Base-by-base conservation (phyloP, 1,140 invertebrate species). In the Papilio xuthus region DNA sequence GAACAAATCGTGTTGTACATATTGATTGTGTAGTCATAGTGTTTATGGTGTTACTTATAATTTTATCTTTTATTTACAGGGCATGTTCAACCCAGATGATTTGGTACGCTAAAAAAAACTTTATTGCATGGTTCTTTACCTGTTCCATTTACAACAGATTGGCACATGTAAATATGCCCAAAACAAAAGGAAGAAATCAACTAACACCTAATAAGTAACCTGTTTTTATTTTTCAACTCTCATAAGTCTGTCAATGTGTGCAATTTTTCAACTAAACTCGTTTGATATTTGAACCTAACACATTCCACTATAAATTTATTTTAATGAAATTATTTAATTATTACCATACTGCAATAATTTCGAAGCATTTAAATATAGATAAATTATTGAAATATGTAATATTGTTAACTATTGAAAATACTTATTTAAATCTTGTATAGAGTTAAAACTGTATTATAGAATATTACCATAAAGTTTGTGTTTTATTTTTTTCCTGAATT, bases 71-170 rank as follows among this genome's bases (percentile, higher is more conserved):
- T 87, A 90, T 96, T 96, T 74, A n/a, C 93, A 97, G 96, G 97
- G 97, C 83, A 97, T 97, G 97, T 97, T 97, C 93, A 97, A 97
- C 94, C 97, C 97, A 47, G 97, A 97, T 79, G 97, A 97, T 90
- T 94, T 97, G 90, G 94, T 95, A 88, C 90, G 88, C 91, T 92
- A 92, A 92, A 81, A 78, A 23, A 82, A 84, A 82, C 81, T 81
- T 83, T 89, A 86, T 87, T 92, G 92, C 90, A 93, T 92, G 91
- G 81, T 85, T 81, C 85, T 84, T 85, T 88, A 83, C 89, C 78
- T 86, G 82, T 80, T 77, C 63, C 72, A 78, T 78, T 80, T 60
- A 73, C 69, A 83, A 76, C 86, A 85, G 76, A 85, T 82, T 83
- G 87, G 86, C 88, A 88, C 81, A 77, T 91, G 89, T 92, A 92